A percentile compares a stretch with the other conserved stretches of the same genome.
phyloP scores from a whole-genome alignment of 2,797 vertebrate genomes.

The Pangasius sanitwongsei region DNA sequence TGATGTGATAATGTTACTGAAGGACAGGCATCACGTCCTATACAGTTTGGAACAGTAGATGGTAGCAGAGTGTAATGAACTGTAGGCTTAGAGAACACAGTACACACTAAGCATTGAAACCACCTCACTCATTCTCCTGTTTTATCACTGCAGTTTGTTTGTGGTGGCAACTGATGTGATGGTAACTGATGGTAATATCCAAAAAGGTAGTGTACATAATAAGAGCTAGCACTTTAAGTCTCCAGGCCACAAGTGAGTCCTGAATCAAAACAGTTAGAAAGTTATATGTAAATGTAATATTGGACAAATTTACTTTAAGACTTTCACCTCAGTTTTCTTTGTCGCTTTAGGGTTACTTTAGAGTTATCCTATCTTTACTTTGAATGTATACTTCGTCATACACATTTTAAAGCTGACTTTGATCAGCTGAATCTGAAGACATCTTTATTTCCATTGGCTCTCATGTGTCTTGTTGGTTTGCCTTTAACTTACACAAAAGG shows the following conservation, averaged over 20 bases:
- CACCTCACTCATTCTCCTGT: neutral
- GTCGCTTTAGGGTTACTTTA: neutral
- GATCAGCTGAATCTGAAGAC: neutral
- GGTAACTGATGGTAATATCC: neutral
- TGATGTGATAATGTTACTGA: neutral
- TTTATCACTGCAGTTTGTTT: neutral
- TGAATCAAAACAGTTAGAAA: neutral
- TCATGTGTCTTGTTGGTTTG: neutral
- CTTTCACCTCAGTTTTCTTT: neutral
- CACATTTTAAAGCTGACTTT: neutral
- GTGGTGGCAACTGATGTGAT: neutral
- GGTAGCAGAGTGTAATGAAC: constrained; percentile 38
- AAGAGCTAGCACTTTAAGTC: neutral
- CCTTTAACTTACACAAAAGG: neutral
- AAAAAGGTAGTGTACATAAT: neutral
- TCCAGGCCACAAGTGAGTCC: neutral
- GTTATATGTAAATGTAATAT: neutral
- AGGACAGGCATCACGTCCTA: neutral
- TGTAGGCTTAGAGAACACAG: neutral
- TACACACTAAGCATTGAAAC: neutral
- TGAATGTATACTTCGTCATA: neutral
- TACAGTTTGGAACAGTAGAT: constrained; percentile 36
- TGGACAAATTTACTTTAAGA: neutral
- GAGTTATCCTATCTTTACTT: neutral
- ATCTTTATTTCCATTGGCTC: neutral